phyloP scores from a whole-genome alignment of 53 echinoderm and acorn worm genomes.

The Antedon mediterranea region DNA sequence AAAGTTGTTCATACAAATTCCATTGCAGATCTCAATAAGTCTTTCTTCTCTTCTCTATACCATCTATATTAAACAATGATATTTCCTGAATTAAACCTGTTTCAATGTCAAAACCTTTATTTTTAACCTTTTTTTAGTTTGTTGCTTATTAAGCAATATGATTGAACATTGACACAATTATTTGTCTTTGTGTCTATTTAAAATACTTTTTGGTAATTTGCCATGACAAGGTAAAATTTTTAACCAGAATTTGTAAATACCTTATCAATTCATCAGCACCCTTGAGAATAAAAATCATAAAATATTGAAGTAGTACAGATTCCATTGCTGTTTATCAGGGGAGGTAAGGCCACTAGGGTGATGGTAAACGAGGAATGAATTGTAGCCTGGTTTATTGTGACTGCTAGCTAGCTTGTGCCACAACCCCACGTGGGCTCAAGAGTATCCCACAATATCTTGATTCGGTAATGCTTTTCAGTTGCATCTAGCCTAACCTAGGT shows the following conservation, averaged over 20 bases:
- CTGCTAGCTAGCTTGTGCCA: not conserved
- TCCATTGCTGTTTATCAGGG: not conserved
- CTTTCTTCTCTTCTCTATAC: too few species aligned
- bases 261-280: not conserved
- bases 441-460: not conserved
- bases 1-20: too few species aligned
- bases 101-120: too few species aligned
- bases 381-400: not conserved
- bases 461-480: not conserved
- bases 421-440: not conserved
- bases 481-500: not conserved
- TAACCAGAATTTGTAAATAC: not conserved
- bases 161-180: not conserved
- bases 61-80: too few species aligned
- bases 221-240: not conserved
- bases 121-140: not conserved
- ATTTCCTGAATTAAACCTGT: too few species aligned
- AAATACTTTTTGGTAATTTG: not conserved
- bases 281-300: not conserved
- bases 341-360: not conserved
- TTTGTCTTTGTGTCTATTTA: not conserved
- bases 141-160: too few species aligned
- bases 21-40: too few species aligned
- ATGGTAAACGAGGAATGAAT: not conserved
- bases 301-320: not conserved